phyloP scores from a whole-genome alignment of 2,888 invertebrate species.

The Phrixothrix hirtus region DNA sequence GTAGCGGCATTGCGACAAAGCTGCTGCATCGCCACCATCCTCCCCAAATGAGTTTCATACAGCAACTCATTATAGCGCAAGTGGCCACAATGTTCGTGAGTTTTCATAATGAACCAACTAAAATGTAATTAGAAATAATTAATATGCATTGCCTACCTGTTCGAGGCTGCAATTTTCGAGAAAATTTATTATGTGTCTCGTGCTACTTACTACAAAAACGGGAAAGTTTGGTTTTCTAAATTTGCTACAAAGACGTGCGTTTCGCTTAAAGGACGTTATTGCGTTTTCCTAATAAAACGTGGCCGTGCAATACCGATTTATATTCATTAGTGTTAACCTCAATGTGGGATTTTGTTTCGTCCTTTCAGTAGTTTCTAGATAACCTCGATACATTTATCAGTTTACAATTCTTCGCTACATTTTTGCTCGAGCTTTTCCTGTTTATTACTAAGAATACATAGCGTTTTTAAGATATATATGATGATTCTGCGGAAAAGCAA shows the following conservation, averaged over 20 bases:
- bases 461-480: background rate
- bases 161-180: slow-evolving; percentile 23
- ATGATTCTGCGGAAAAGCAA: too few species aligned
- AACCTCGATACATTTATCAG: slow-evolving; percentile 27
- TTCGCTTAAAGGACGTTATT: slow-evolving; percentile 26
- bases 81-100: slow-evolving; percentile 35
- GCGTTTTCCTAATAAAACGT: slow-evolving; percentile 28
- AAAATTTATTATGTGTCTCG: slow-evolving; percentile 21
- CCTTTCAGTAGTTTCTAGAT: slow-evolving; percentile 21
- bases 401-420: slow-evolving; percentile 15
- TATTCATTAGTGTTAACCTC: slow-evolving; percentile 45
- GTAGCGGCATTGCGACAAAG: slow-evolving; percentile 26
- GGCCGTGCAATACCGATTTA: slow-evolving; percentile 43
- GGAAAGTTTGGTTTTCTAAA: slow-evolving; percentile 2
- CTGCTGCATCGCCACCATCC: slow-evolving; percentile 16
- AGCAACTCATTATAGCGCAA: slow-evolving; percentile 22
- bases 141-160: slow-evolving; percentile 39
- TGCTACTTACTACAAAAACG: slow-evolving; percentile 14
- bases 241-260: slow-evolving; percentile 20
- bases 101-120: slow-evolving; percentile 37
- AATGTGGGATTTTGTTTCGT: slow-evolving; percentile 43
- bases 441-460: background rate
- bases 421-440: background rate
- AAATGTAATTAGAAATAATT: slow-evolving; percentile 40
- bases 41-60: slow-evolving; percentile 11